Evolutionary conservation across 2,113 vertebrate species (phyloP).

Genomic region (Caranx melampygus): DNA sequence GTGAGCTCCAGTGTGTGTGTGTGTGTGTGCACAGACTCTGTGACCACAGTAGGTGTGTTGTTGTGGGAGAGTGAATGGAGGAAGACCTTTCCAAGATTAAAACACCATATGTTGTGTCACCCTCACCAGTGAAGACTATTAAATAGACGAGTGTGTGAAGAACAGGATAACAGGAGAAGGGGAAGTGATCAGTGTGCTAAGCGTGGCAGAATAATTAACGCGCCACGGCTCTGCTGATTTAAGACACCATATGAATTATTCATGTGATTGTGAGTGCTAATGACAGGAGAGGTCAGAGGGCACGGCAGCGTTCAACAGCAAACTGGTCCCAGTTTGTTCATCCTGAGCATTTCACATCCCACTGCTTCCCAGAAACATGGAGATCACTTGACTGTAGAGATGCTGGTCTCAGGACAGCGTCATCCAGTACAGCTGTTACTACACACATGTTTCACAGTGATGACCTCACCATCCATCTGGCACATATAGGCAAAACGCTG

Average conservation of each 20-base stretch:
- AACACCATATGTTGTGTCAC: slow-evolving; percentile 27
- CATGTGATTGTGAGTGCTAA: slow-evolving; percentile 23
- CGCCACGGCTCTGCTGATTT: slow-evolving; percentile 8
- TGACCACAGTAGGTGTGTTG: not conserved
- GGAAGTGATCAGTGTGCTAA: not conserved
- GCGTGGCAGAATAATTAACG: not conserved
- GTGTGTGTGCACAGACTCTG: not conserved
- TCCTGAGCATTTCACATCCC: not conserved
- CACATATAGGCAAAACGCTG: not conserved
- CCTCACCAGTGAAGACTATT: slow-evolving; percentile 8
- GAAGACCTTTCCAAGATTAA: slow-evolving; percentile 38
- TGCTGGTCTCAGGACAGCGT: not conserved
- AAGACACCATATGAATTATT: slow-evolving; percentile 52
- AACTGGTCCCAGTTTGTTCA: slow-evolving; percentile 8
- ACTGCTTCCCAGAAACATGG: not conserved
- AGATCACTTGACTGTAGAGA: not conserved
- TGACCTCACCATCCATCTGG: slow-evolving; percentile 33
- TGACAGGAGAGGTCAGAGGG: slow-evolving; percentile 24
- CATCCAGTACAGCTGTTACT: slow-evolving; percentile 35
- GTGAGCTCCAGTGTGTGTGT: not conserved
- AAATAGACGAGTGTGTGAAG: slow-evolving; percentile 15
- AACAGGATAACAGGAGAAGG: slow-evolving; percentile 7
- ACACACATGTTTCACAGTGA: not conserved
- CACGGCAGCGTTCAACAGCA: slow-evolving; percentile 16
- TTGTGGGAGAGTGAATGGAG: not conserved